phyloP scores from a whole-genome alignment of 2,113 vertebrate genomes.

The Neogobius melanostomus region DNA sequence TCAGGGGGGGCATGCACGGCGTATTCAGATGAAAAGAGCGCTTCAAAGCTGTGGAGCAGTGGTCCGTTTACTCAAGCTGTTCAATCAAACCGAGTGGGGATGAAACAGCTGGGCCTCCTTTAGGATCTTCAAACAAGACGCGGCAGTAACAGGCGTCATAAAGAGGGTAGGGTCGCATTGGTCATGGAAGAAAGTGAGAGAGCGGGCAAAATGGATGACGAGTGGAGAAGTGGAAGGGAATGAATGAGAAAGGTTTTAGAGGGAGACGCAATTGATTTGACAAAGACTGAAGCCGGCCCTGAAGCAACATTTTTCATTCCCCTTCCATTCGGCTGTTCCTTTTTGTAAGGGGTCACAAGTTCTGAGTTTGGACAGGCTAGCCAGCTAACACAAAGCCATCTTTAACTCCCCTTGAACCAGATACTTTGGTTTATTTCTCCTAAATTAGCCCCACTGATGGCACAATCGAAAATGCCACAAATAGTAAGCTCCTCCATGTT shows the following conservation, averaged over 20 bases:
- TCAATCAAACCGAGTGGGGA: slow-evolving; percentile 23
- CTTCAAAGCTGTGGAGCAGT: slow-evolving; percentile 20
- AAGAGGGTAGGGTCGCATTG: neutral
- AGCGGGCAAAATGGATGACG: neutral
- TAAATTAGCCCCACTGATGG: neutral
- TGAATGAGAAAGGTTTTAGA: no score
- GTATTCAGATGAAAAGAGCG: slow-evolving; percentile 36
- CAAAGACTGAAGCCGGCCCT: no score
- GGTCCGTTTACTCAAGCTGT: slow-evolving; percentile 1
- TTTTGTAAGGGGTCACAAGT: no score
- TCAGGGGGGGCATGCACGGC: slow-evolving; percentile 20
- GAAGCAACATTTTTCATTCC: no score
- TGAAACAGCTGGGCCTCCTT: slow-evolving; percentile 23
- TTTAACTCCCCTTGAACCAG: no score
- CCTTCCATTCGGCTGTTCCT: no score
- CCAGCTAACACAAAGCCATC: no score
- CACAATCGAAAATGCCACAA: neutral
- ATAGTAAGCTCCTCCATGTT: neutral
- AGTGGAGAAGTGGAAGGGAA: no score
- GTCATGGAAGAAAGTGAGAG: neutral
- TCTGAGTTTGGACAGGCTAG: no score
- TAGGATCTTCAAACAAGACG: neutral
- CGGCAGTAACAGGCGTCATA: neutral
- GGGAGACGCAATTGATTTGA: no score
- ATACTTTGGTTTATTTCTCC: neutral